These are phyloP conservation scores for Tenthredo distinguenda DNA, from an alignment of 2,888 invertebrate species.

Conservation along the genomic window DNA sequence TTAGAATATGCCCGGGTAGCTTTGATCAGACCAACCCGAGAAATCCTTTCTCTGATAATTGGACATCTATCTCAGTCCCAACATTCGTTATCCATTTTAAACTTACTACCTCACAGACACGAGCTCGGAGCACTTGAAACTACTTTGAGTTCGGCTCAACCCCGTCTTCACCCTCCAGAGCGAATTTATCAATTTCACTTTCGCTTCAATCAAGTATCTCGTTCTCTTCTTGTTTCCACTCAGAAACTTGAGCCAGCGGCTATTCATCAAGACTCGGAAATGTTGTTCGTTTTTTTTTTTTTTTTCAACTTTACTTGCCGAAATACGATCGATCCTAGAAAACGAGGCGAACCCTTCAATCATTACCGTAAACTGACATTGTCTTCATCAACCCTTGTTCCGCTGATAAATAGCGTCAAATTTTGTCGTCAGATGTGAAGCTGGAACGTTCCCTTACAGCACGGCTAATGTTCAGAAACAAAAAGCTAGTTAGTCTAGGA, in stretches of 20 bases:
- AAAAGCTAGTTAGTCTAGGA: background rate
- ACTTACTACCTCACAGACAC: background rate
- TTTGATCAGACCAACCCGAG: background rate
- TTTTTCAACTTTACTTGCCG: background rate
- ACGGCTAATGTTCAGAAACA: background rate
- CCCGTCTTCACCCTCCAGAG: slow-evolving; percentile 28
- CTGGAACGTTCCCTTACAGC: background rate
- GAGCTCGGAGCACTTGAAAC: slow-evolving; percentile 28
- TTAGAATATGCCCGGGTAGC: background rate
- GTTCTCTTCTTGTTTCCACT: slow-evolving; percentile 38
- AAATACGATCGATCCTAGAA: slow-evolving; percentile 15
- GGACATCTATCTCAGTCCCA: slow-evolving; percentile 51
- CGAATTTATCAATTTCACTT: slow-evolving; percentile 53
- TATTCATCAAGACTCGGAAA: slow-evolving; percentile 43
- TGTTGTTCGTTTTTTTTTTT: slow-evolving; percentile 38
- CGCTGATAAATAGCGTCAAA: background rate
- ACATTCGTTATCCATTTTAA: slow-evolving; percentile 25
- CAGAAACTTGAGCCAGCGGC: slow-evolving; percentile 15
- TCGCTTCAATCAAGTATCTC: slow-evolving; percentile 48
- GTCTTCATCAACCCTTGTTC: background rate
- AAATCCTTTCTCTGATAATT: slow-evolving; percentile 54
- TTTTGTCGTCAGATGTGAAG: background rate
- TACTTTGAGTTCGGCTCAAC: slow-evolving; percentile 31
- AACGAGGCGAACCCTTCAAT: background rate
- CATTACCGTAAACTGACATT: slow-evolving; percentile 8